These are phyloP conservation scores for Cyclophora albipunctata DNA, from an alignment of 2,888 invertebrate species.

Conservation along the genomic window DNA sequence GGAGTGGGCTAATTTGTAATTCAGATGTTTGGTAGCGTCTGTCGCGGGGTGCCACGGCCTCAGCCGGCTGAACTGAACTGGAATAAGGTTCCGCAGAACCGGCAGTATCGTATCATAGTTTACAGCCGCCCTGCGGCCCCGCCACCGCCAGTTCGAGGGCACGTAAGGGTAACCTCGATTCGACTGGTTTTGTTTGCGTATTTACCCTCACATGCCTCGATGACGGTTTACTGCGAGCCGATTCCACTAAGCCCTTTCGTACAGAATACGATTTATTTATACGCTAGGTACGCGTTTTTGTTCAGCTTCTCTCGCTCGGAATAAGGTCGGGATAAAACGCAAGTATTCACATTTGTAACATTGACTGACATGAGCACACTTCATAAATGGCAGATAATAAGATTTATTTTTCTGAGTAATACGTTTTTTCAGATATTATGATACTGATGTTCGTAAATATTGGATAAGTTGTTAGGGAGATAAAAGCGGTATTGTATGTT, in stretches of 20 bases:
- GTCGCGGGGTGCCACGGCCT: background rate
- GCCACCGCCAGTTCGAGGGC: conserved; percentile 3
- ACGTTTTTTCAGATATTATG: no score
- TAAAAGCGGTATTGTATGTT: no score
- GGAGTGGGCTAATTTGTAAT: conserved; percentile 38
- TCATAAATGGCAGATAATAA: no score
- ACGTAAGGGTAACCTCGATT: conserved; percentile 17
- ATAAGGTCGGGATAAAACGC: no score
- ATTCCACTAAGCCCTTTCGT: background rate
- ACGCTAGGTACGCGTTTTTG: no score
- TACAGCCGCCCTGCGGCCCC: conserved; percentile 14
- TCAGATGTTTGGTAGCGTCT: conserved; percentile 32
- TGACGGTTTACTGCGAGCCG: conserved; percentile 6
- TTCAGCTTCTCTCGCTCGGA: no score
- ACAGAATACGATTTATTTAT: background rate
- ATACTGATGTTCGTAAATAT: no score
- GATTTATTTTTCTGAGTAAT: no score
- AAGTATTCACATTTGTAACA: no score
- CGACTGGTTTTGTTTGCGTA: conserved; percentile 13
- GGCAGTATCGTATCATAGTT: conserved; percentile 11
- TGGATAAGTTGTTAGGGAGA: no score
- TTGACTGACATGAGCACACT: no score
- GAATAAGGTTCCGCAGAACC: conserved; percentile 1
- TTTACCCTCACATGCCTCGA: conserved; percentile 8
- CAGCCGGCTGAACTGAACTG: background rate